Conservation (phyloP, 2,113 vertebrate species). For the Chroicocephalus ridibundus region DNA sequence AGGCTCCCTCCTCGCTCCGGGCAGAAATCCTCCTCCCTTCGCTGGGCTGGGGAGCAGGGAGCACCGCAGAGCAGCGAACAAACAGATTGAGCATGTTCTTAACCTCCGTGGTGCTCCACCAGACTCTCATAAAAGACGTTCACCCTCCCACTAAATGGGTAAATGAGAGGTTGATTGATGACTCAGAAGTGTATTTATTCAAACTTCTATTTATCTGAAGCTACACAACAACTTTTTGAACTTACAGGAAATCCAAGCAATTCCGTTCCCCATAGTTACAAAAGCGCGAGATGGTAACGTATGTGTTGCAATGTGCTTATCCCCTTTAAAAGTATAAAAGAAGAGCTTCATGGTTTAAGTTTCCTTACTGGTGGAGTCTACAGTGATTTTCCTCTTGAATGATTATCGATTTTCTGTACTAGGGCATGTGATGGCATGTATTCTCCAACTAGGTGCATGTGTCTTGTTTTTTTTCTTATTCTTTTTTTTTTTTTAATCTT, state of each 20-base stretch:
- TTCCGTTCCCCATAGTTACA: not conserved
- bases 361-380: not conserved
- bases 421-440: not conserved
- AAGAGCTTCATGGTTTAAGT: not conserved
- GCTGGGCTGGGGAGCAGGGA: not conserved
- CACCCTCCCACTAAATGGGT: constrained; percentile 1
- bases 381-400: not conserved
- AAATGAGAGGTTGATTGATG: constrained; percentile 39
- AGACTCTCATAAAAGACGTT: not conserved
- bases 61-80: not conserved
- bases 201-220: not conserved
- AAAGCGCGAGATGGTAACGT: not conserved
- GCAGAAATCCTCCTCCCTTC: not conserved
- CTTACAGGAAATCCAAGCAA: not conserved
- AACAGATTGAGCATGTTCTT: not conserved
- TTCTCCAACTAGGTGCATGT: not conserved
- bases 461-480: not conserved
- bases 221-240: not conserved
- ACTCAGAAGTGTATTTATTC: constrained; percentile 42
- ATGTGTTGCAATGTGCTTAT: not conserved
- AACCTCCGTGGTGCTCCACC: not conserved
- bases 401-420: not conserved
- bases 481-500: not conserved
- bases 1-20: not conserved
- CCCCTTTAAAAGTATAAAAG: not conserved